Conservation (phyloP, 2,797 vertebrate genomes). For the Channallabes apus region DNA sequence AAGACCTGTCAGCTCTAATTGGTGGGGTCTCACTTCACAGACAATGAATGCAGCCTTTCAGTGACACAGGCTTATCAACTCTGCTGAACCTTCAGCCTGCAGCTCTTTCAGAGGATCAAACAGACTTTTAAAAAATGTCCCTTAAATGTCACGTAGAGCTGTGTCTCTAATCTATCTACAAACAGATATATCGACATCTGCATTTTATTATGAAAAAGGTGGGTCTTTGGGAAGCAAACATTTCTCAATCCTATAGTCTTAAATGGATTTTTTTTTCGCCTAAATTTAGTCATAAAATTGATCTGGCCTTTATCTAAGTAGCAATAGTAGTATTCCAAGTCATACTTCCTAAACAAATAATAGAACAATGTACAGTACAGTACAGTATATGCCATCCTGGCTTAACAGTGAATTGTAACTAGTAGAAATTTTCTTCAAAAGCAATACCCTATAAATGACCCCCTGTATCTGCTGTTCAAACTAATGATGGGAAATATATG, state of each 20-base stretch:
- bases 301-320: background rate
- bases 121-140: background rate
- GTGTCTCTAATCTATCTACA: background rate
- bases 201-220: background rate
- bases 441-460: too few species aligned
- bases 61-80: background rate
- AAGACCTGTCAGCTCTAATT: slow-evolving; percentile 38
- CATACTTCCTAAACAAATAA: background rate
- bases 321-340: background rate
- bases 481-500: too few species aligned
- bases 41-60: background rate
- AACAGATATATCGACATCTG: background rate
- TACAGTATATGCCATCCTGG: background rate
- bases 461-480: too few species aligned
- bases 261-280: background rate
- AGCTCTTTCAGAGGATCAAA: background rate
- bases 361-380: background rate
- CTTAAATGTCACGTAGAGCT: background rate
- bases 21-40: slow-evolving; percentile 7
- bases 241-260: background rate
- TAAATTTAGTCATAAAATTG: background rate
- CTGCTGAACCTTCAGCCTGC: background rate
- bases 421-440: too few species aligned
- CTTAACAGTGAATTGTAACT: too few species aligned
- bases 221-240: background rate